Evolutionary conservation across 1,140 invertebrate species (phyloP), one percentile per base, ranked within the genome.

Genomic region (Ips typographus): DNA sequence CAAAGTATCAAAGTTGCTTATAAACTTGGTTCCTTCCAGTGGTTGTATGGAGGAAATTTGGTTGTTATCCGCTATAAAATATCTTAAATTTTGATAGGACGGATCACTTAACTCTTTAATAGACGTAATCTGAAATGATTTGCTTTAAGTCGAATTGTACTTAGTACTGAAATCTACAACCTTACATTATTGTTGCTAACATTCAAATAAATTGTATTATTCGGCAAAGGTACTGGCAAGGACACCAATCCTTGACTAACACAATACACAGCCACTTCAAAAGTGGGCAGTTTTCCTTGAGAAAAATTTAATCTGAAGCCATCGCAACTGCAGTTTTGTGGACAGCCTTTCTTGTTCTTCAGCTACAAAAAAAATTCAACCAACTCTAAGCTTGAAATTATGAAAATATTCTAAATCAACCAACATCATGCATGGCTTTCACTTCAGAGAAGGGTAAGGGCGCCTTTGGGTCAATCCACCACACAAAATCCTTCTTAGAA

Each of bases 1-100:
- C 40, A 93, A 84, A 0, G 86, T 77, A 61, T 86, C 85, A 79
- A 92, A 93, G 75, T 88, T 88, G 73, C 90, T 88, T 7, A 92
- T 86, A 80, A 93, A 93, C 76, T 88, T 88, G 3, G 91, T 89
- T 8, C 91, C 91, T 79, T 93, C 91, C 40, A 93, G 80, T 73
- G 88, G 88, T 57, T 89, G 84, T 73, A 93, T 90, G 4, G 86
- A 90, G 2, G 85, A 84, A 71, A 93, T 91, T 73, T 90, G 86
- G 79, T 93, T 93, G 75, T 92, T 84, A 77, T 93, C 91, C 0
- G 89, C 90, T 73, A 87, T 83, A 73, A 93, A 86, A 76, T 87
- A 85, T 56, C 85, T 81, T 61, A 93, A 81, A 73, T 88, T 85
- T 72, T 88, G 84, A 76, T 93, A 93, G 38, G 83, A 86, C 1